Conservation (phyloP, 2,888 invertebrate genomes). For the Cacoxenus indagator region DNA sequence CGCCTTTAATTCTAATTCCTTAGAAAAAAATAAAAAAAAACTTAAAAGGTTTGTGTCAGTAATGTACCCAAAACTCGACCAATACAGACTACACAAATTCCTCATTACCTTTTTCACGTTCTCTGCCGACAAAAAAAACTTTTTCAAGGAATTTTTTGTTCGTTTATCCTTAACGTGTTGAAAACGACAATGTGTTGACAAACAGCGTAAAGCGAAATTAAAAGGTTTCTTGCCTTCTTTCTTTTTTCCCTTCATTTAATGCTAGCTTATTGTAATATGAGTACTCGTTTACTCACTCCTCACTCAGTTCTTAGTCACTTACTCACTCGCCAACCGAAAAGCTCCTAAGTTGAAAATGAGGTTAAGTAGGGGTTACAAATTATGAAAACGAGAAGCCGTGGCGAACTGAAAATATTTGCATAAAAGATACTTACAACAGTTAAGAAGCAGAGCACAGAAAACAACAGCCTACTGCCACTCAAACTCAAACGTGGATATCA, state of each 20-base stretch:
- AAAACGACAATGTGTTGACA: too few relatives aligned
- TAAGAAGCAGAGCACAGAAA: neutral
- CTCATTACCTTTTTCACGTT: too few relatives aligned
- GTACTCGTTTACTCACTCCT: too few relatives aligned
- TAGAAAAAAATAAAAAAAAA: too few relatives aligned
- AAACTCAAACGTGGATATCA: neutral
- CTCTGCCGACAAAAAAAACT: too few relatives aligned
- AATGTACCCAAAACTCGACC: too few relatives aligned
- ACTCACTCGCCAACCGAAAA: neutral
- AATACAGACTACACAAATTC: too few relatives aligned
- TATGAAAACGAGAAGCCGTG: neutral
- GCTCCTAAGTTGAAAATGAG: constrained; percentile 11
- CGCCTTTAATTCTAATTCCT: too few relatives aligned
- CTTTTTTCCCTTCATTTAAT: constrained; percentile 1
- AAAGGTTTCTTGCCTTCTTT: constrained; percentile 1
- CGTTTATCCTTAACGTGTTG: too few relatives aligned
- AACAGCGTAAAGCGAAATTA: neutral
- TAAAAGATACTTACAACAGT: constrained; percentile 1
- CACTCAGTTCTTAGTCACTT: too few relatives aligned
- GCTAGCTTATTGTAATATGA: neutral
- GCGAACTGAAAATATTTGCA: constrained; percentile 15
- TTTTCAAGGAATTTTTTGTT: too few relatives aligned
- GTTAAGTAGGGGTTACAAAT: constrained; percentile 15
- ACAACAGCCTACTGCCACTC: neutral
- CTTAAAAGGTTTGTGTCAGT: too few relatives aligned